A percentile compares a stretch with the other conserved stretches of the same genome.
These are phyloP conservation scores for Galerucella nymphaeae DNA, from an alignment of 2,888 invertebrate genomes.

Conservation along the genomic window DNA sequence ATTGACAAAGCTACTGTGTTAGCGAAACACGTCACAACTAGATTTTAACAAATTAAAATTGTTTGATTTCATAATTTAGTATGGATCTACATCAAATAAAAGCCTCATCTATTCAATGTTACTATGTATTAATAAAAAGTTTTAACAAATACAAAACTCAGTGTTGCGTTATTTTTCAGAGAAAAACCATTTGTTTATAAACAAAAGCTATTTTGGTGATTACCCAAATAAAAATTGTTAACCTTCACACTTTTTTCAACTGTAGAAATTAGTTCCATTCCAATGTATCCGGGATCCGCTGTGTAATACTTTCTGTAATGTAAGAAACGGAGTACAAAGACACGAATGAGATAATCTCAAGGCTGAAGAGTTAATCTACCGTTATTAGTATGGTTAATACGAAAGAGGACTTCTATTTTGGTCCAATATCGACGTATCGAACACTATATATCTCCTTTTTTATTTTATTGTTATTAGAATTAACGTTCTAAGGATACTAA, in stretches of 20 bases:
- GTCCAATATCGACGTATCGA: neutral
- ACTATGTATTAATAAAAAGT: too few species aligned
- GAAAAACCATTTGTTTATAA: neutral
- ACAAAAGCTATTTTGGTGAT: neutral
- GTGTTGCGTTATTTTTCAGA: too few species aligned
- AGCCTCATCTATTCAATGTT: too few species aligned
- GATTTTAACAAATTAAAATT: too few species aligned
- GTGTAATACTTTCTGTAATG: constrained; percentile 7
- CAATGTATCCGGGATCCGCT: constrained; percentile 6
- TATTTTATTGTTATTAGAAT: too few species aligned
- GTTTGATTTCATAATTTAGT: too few species aligned
- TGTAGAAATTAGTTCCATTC: neutral
- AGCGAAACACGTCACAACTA: too few species aligned
- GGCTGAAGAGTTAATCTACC: constrained; percentile 27
- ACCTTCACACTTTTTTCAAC: neutral
- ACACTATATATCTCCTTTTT: too few species aligned
- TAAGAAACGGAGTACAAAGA: constrained; percentile 8
- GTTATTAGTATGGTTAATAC: constrained; percentile 26
- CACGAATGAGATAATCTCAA: constrained; percentile 31
- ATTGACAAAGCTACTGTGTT: too few species aligned
- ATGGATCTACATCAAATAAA: too few species aligned
- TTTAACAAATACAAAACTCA: too few species aligned
- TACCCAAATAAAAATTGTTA: neutral
- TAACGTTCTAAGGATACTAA: too few species aligned
- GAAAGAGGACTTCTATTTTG: constrained; percentile 2